Evolutionary conservation across 2,797 vertebrate species (phyloP).

Genomic region (Sylvilagus floridanus): DNA sequence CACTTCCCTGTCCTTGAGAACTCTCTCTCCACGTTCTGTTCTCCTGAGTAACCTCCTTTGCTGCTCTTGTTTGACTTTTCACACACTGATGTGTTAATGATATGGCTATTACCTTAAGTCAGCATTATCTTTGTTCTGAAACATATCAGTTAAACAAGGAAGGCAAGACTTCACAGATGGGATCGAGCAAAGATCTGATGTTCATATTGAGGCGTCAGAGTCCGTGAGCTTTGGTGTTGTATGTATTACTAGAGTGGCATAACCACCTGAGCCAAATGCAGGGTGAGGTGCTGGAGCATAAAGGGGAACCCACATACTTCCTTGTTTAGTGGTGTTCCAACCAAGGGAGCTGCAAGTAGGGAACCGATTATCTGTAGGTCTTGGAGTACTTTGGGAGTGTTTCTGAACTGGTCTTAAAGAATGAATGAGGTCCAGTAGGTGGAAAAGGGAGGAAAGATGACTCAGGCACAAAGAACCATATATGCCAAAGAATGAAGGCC

Average conservation of each 20-base stretch:
- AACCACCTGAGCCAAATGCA: background rate
- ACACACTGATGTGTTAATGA: conserved; percentile 3
- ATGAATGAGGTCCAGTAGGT: background rate
- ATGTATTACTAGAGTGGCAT: background rate
- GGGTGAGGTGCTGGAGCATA: background rate
- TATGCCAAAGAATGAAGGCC: background rate
- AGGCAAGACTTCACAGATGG: conserved; percentile 10
- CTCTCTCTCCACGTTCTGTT: background rate
- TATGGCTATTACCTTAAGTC: background rate
- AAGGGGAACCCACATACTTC: background rate
- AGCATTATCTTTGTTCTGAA: conserved; percentile 16
- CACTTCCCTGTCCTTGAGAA: conserved; percentile 15
- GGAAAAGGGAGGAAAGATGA: conserved; percentile 20
- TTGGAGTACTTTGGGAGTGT: background rate
- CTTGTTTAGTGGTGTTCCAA: background rate
- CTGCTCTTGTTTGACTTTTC: conserved; percentile 14
- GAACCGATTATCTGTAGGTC: background rate
- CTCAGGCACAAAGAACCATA: conserved; percentile 5
- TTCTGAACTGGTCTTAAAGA: conserved; percentile 54
- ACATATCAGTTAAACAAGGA: conserved; percentile 35
- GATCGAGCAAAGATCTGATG: background rate
- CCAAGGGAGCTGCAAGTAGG: background rate
- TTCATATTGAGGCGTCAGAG: background rate
- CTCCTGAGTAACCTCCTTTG: conserved; percentile 9
- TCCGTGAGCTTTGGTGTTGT: background rate